Evolutionary conservation across 1,140 invertebrate species (phyloP).

Genomic region (Pseudomyrmex gracilis): DNA sequence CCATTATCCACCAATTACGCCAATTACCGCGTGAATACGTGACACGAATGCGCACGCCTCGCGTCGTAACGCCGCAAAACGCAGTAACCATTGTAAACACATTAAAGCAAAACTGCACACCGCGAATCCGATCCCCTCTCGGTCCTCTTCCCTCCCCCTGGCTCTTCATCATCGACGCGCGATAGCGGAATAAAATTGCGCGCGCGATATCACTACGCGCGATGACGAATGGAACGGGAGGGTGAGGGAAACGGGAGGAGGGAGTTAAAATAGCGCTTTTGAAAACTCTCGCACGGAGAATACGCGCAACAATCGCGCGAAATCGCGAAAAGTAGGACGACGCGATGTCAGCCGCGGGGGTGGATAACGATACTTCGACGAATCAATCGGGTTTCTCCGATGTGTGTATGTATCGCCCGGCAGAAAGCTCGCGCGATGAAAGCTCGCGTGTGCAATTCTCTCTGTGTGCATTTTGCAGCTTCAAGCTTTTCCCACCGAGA

Average conservation of each 20-base stretch:
- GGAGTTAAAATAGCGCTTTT: slow-evolving; percentile 34
- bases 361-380: slow-evolving; percentile 52
- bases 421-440: slow-evolving; percentile 25
- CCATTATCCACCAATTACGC: slow-evolving; percentile 58
- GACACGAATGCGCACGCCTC: slow-evolving; percentile 42
- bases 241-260: no score
- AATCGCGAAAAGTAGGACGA: slow-evolving; percentile 38
- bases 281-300: slow-evolving; percentile 31
- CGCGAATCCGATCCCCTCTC: slow-evolving; percentile 9
- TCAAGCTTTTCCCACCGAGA: slow-evolving; percentile 31
- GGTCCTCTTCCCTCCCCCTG: no score
- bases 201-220: neutral
- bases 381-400: slow-evolving; percentile 43
- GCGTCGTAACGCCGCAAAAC: slow-evolving; percentile 41
- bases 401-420: neutral
- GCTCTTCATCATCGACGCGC: slow-evolving; percentile 40
- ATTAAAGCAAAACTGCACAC: slow-evolving; percentile 51
- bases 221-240: slow-evolving; percentile 50
- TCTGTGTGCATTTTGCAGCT: slow-evolving; percentile 33
- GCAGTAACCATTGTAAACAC: slow-evolving; percentile 56
- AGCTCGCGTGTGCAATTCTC: slow-evolving; percentile 35
- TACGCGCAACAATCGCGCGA: slow-evolving; percentile 14
- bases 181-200: slow-evolving; percentile 31
- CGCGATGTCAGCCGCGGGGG: slow-evolving; percentile 22
- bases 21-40: slow-evolving; percentile 59